Base-by-base conservation (phyloP, 2,888 invertebrate genomes). In the Nematopogon swammerdamellus region DNA sequence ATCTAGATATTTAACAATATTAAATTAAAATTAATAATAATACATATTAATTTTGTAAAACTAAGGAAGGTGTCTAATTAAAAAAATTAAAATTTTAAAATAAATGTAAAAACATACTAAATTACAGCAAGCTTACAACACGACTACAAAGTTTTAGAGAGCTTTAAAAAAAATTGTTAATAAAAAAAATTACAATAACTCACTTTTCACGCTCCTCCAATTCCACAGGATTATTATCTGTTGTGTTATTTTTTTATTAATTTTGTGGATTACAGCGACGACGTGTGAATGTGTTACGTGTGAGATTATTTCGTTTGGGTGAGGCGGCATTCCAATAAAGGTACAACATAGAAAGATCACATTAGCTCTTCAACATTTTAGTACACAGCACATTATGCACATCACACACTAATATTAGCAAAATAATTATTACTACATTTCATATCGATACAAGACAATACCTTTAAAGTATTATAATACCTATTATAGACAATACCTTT, bases 141-240 rank as follows among this genome's bases (percentile, higher is more conserved):
- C 49, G 25, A 45, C 51, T 48, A 49, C 48, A 48, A 51, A 54
- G 46, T 52, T 48, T 51, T 51, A 49, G 46, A 45, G 49, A 47
- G 49, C 48, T 50, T 46, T 49, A 52, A 52, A 49, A 52, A 52
- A 47, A n/a, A 48, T 43, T 42, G 46, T 16, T 29, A 45, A 49
- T 45, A 48, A 45, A 44, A 47, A 46, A 53, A 54, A 54, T 50
- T 51, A 52, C 55, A 48, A 49, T 59, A 72, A 90, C 91, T 91
- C 86, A 91, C 91, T 91, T 91, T 79, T 91, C 90, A 67, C 90
- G 83, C 75, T 91, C 90, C 74, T 90, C 89, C 84, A 90, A 81
- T 69, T 89, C 88, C 75, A 89, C 85, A 58, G 88, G 86, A 74
- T 85, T 89, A 84, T 87, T 89, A 82, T 88, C 89, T 89, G 83